Evolutionary conservation across 2,888 invertebrate species (phyloP).

Genomic region (Pollenia amentaria): DNA sequence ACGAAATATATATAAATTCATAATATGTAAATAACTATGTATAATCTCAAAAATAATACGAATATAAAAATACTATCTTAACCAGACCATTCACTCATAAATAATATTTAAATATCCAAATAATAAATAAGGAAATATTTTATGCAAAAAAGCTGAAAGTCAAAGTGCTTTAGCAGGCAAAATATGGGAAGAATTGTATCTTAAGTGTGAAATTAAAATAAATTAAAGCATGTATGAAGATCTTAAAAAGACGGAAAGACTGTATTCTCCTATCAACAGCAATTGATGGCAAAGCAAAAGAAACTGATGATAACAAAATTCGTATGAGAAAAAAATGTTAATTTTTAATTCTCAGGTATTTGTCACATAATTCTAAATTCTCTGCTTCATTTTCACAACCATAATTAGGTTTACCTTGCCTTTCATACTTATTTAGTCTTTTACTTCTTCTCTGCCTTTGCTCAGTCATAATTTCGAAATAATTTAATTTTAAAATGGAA

Average conservation of each 20-base stretch:
- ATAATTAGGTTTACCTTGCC: constrained; percentile 45
- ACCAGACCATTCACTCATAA: constrained; percentile 63
- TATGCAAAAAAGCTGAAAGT: constrained; percentile 59
- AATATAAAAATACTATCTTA: constrained; percentile 64
- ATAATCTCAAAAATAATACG: constrained; percentile 53
- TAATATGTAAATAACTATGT: neutral
- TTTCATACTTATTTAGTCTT: neutral
- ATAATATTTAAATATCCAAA: constrained; percentile 49
- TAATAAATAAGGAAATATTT: constrained; percentile 19
- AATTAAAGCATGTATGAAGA: constrained; percentile 42
- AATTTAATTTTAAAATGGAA: constrained; percentile 39
- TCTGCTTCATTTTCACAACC: constrained; percentile 27
- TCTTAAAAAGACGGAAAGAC: neutral
- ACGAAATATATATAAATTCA: neutral
- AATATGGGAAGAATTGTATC: constrained; percentile 13
- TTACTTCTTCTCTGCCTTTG: neutral
- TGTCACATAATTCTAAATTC: constrained; percentile 40
- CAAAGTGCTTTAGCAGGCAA: constrained; percentile 31
- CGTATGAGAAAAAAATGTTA: constrained; percentile 34
- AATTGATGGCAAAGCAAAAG: neutral
- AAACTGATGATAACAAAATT: constrained; percentile 1
- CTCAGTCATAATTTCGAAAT: constrained; percentile 31
- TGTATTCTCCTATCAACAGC: neutral
- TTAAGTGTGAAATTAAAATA: constrained; percentile 45
- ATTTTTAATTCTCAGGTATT: constrained; percentile 55